phyloP scores from a whole-genome alignment of 2,113 vertebrate species.

The Scolopax mira region DNA sequence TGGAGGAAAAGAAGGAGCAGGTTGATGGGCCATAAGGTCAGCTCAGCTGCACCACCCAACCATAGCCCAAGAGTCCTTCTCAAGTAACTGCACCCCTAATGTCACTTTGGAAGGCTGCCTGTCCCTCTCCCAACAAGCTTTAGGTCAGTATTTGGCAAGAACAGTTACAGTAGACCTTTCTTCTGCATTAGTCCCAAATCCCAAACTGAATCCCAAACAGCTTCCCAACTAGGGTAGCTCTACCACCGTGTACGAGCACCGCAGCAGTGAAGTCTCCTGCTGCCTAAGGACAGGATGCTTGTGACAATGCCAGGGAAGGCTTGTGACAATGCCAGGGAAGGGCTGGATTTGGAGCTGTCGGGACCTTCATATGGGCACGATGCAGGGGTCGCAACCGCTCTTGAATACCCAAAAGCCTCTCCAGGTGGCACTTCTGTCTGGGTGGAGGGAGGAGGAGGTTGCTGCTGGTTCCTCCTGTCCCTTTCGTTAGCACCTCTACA shows the following conservation, averaged over 20 bases:
- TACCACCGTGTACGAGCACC: fast-evolving
- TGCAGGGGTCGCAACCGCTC: not conserved
- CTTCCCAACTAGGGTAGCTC: fast-evolving
- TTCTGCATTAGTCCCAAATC: not conserved
- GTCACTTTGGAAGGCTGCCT: not conserved
- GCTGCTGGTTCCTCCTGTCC: not conserved
- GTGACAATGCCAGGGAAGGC: too few relatives aligned
- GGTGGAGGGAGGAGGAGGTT: not conserved
- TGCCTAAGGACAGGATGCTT: not conserved
- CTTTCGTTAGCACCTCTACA: not conserved
- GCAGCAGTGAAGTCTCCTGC: not conserved
- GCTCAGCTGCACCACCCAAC: not conserved
- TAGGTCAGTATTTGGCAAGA: not conserved
- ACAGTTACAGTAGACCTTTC: not conserved
- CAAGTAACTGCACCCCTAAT: fast-evolving
- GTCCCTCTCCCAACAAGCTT: not conserved
- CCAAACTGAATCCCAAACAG: not conserved
- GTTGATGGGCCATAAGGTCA: not conserved
- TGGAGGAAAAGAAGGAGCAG: not conserved
- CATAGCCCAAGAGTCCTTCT: fast-evolving
- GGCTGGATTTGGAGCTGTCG: not conserved
- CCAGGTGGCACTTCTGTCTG: not conserved
- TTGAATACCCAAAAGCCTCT: not conserved
- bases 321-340: not conserved
- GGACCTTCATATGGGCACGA: not conserved